Evolutionary conservation across 2,888 invertebrate genomes (phyloP), one percentile per base, ranked within the genome.

Genomic region (Ormyrus rosae): DNA sequence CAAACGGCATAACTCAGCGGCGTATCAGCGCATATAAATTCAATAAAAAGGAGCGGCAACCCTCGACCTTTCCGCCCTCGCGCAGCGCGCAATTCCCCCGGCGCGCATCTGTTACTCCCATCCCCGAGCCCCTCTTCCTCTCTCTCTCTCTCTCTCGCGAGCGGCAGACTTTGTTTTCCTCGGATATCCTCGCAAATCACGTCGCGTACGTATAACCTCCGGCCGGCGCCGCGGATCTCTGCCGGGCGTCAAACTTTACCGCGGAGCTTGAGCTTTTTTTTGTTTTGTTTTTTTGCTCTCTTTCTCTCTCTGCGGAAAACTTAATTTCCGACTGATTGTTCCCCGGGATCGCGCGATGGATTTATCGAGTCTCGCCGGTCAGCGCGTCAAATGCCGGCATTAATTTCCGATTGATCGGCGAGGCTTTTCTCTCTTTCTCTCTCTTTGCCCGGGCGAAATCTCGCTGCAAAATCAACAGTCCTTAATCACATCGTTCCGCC

Each of bases 1-100:
- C 72, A 78, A 72, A 61, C 48, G 55, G 56, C 60, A 67, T 78
- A 78, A 77, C 70, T 77, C 77, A 70, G 46, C n/a, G 51, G n/a
- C 60, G 71, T 79, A 79, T 79, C 72, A 63, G 73, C 73, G 73
- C 74, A 73, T 74, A 79, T 74, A 79, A 74, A 79, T 79, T 79
- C 79, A 79, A 79, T 79, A 79, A 79, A 79, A 79, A 69, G 48
- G 55, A 58, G 71, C 67, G n/a, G 7, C 53, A 53, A n/a, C 72
- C 13, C 45, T 6, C 55, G 48, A 13, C 19, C 53, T 48, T 7
- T 63, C 50, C 19, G 48, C 2, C 10, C 48, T 6, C 58, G 10
- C 34, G 63, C 55, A 34, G 53, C 60, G 48, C 53, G 19, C 55
- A n/a, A 68, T 78, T 72, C 78, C 78, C 78, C 65, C 8, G 58